Evolutionary conservation across 2,113 vertebrate species (phyloP), one percentile per base, ranked within the genome.

Genomic region (Zootoca vivipara): DNA sequence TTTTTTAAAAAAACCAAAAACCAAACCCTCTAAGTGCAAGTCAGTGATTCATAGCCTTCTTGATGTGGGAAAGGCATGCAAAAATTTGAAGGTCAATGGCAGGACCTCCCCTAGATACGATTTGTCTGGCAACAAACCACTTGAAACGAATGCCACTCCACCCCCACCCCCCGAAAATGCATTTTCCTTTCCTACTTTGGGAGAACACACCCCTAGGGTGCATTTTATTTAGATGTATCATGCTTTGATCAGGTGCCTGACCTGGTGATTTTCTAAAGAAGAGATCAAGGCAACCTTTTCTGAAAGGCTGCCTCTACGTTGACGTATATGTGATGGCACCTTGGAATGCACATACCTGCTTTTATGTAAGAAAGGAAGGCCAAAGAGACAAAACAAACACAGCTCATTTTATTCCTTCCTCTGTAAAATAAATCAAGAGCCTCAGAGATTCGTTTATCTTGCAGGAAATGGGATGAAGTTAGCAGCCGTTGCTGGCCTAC

Each of bases 401-500:
- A 40, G 40, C 64, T n/a, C n/a, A 89, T 90, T 92, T 67, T 87
- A 78, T 74, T 62, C 30, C 20, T 84, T 84, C 90, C 92, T 88
- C 87, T 90, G 79, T 87, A 92, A 89, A 90, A 91, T 90, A 70
- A 93, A 90, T 78, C 4, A 86, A 90, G 91, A 88, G 87, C 89
- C 1, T 2, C 33, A 74, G 35, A 78, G 58, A 84, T n/a, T 64
- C 73, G 78, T 89, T 93, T 89, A 89, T 88, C 42, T 78, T 87
- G 80, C 33, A 88, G 78, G 80, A 85, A 1, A 1, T 33, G 22
- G 0, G 40, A 35, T 85, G 88, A 91, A 58, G 67, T 72, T 86
- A 78, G 52, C 0, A 64, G 52, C 72, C 64, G 30, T 75, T 28
- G 52, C 52, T 67, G n/a, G 62, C 24, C 22, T 46, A 15, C 24